Evolutionary conservation across 2,888 invertebrate species (phyloP), one percentile per base, ranked within the genome.

Genomic region (Tipula lateralis): DNA sequence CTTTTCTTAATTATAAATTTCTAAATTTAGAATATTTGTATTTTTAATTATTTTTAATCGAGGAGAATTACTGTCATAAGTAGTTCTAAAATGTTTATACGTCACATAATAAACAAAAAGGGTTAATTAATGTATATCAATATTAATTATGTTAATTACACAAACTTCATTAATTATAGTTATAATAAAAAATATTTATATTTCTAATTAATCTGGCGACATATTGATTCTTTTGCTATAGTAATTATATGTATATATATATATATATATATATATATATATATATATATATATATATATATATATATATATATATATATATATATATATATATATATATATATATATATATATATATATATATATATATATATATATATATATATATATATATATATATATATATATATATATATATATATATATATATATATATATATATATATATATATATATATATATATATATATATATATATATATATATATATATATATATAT

Each of bases 121-220:
- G 66, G 66, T 66, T 66, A 66, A 66, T 66, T 66, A 66, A 66
- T 66, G 3, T 19, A 66, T 66, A 66, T 66, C 66, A 66, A 66
- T 24, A 66, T 66, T 66, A 66, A 66, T 66, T 66, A 66, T 66
- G 66, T 66, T 66, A 66, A 66, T 66, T 24, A 66, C 24, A 24
- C 66, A 66, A 24, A 24, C 66, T 66, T 66, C 66, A 24, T 66
- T 66, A 24, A 66, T 66, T 66, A 66, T 66, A 66, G 24, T 66
- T 24, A 66, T 66, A 24, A 66, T 24, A 24, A 66, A 24, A n/a
- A 16, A 24, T 66, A 66, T 66, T 66, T 24, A 66, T 66, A 66
- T 24, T 66, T 66, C 66, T 66, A 66, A 66, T 66, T 66, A 66
- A 66, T 66, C 66, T 66, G 66, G 66, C 66, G 66, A 66, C 66